A percentile compares a stretch with the other conserved stretches of the same genome.
phyloP scores from a whole-genome alignment of 2,888 invertebrate species.

The Drosophila lutescens region DNA sequence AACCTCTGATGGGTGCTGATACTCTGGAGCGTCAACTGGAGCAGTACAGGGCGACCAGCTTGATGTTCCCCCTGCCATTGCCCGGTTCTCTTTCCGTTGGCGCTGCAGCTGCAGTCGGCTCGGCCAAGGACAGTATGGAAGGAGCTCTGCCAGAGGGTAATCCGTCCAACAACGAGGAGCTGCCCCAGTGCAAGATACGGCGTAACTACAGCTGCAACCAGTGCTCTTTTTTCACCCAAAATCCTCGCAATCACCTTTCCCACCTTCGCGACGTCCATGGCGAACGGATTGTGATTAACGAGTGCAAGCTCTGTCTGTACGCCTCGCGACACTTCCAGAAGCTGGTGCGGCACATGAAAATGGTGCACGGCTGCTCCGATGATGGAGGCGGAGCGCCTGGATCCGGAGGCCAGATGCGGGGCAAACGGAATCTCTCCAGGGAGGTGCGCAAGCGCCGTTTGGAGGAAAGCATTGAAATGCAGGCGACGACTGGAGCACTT shows the following conservation, averaged over 20 bases:
- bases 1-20: neutral
- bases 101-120: too few relatives aligned
- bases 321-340: conserved; percentile 96
- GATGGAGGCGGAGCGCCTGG: conserved; percentile 70
- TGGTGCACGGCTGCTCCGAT: conserved; percentile 87
- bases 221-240: conserved; percentile 92
- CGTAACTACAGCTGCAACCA: conserved; percentile 92
- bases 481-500: neutral
- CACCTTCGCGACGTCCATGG: conserved; percentile 93
- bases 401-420: conserved; percentile 79
- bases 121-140: conserved; percentile 1
- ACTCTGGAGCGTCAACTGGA: conserved; percentile 57
- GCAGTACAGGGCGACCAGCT: conserved; percentile 6
- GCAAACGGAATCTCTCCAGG: conserved; percentile 81
- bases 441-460: conserved; percentile 82
- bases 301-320: conserved; percentile 94
- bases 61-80: neutral
- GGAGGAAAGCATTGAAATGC: conserved; percentile 71
- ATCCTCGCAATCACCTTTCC: conserved; percentile 91
- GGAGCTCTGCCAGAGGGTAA: neutral
- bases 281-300: conserved; percentile 92
- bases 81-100: neutral
- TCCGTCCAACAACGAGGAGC: conserved; percentile 79
- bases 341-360: conserved; percentile 91
- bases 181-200: conserved; percentile 92